These are phyloP conservation scores for Stichodactyla helianthus DNA, from an alignment of 64 coral and sea anemone genomes.

Conservation along the genomic window DNA sequence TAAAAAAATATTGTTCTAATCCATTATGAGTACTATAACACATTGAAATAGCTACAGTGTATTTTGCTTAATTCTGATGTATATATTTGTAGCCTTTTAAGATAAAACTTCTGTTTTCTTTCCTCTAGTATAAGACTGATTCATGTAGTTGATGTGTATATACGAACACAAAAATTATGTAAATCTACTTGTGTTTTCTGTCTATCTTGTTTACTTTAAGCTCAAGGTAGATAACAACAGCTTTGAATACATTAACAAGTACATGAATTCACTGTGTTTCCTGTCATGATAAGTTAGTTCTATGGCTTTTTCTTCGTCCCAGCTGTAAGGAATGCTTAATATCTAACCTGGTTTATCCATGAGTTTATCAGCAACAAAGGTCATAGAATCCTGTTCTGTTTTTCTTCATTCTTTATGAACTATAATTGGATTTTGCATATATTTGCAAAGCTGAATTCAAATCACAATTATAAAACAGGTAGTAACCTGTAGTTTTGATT, in stretches of 20 bases:
- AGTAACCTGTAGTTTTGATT: background rate
- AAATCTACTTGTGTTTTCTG: conserved; percentile 15
- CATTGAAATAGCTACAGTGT: too few species aligned
- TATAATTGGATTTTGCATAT: background rate
- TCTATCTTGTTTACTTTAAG: background rate
- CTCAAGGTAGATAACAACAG: background rate
- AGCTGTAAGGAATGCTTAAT: conserved; percentile 18
- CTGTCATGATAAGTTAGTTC: background rate
- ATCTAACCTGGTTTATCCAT: conserved; percentile 16
- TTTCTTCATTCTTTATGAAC: background rate
- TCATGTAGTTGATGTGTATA: background rate
- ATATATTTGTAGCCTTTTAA: background rate
- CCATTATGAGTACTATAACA: too few species aligned
- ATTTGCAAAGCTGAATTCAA: background rate
- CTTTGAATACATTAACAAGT: conserved; percentile 9
- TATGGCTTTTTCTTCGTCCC: background rate
- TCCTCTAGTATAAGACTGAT: background rate
- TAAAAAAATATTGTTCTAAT: too few species aligned
- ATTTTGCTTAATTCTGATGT: too few species aligned
- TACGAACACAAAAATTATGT: conserved; percentile 5
- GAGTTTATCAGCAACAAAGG: conserved; percentile 4
- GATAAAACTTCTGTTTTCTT: background rate
- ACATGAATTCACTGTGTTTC: background rate
- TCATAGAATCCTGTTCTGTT: background rate
- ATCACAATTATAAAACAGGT: background rate